Evolutionary conservation across 2,797 vertebrate genomes (phyloP).

Genomic region (Eremophila alpestris): DNA sequence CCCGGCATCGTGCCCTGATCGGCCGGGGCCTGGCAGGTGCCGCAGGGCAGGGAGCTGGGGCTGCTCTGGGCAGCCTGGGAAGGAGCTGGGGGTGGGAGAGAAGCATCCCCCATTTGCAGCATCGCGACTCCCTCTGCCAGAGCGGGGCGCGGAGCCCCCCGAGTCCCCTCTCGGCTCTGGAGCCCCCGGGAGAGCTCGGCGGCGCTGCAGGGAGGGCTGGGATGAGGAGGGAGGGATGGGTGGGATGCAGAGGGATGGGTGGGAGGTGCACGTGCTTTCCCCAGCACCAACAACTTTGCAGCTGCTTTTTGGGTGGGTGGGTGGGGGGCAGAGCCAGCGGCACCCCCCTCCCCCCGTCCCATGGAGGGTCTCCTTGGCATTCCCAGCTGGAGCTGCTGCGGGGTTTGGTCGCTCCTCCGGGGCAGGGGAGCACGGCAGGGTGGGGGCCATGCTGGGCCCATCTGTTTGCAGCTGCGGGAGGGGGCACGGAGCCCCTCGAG

Average conservation of each 20-base stretch:
- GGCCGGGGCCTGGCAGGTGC: background rate
- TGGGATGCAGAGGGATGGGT: background rate
- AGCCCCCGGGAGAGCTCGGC: background rate
- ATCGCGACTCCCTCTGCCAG: background rate
- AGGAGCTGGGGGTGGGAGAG: background rate
- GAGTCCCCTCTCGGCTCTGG: background rate
- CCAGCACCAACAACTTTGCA: background rate
- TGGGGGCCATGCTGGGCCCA: background rate
- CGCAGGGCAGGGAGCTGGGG: accelerated
- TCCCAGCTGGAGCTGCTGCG: background rate
- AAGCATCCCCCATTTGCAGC: background rate
- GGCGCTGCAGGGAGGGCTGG: background rate
- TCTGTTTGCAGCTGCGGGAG: background rate
- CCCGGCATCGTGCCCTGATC: background rate
- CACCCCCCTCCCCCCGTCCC: accelerated
- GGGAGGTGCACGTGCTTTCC: background rate
- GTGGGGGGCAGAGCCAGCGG: accelerated
- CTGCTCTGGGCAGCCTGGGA: background rate
- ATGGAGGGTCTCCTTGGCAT: background rate
- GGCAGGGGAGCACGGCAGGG: accelerated
- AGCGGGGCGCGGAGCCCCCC: accelerated
- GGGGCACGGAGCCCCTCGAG: background rate
- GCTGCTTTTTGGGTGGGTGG: accelerated
- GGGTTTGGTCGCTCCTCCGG: background rate
- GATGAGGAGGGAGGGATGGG: background rate